These are phyloP conservation scores for Diplogasteroides magnus DNA, from an alignment of 1,140 invertebrate genomes.

Conservation along the genomic window DNA sequence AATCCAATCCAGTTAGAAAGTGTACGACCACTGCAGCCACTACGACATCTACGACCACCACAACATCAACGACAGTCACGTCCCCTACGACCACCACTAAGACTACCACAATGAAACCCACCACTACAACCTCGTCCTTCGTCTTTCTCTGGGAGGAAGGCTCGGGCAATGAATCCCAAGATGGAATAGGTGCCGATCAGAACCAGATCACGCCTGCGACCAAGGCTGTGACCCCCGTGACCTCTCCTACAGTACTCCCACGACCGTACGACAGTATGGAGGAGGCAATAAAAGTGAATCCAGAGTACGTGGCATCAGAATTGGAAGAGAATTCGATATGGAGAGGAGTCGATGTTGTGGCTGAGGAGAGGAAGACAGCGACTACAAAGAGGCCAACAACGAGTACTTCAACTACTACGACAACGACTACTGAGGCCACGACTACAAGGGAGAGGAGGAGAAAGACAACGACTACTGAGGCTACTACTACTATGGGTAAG, in stretches of 20 bases:
- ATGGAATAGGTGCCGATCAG: background rate
- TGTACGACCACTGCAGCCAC: constrained; percentile 14
- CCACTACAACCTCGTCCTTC: constrained; percentile 4
- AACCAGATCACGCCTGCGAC: constrained; percentile 2
- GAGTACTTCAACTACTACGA: constrained; percentile 2
- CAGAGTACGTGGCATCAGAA: constrained; percentile 20
- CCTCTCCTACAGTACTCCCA: constrained; percentile 17
- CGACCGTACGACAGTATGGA: constrained; percentile 27
- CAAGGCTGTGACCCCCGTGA: no score
- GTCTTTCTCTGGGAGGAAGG: background rate
- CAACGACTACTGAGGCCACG: background rate
- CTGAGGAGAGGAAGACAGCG: constrained; percentile 22
- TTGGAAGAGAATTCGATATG: constrained; percentile 25
- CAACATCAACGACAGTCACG: background rate
- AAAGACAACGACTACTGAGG: constrained; percentile 6
- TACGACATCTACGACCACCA: constrained; percentile 11
- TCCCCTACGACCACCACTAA: constrained; percentile 1
- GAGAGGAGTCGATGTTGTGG: constrained; percentile 22
- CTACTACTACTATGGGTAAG: no score
- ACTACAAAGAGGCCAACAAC: constrained; percentile 15
- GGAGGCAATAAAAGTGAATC: constrained; percentile 21
- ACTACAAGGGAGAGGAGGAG: constrained; percentile 8
- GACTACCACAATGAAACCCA: background rate
- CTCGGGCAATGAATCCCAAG: background rate
- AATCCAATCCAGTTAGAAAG: no score